These are phyloP conservation scores for Itoplectis maculator DNA, from an alignment of 2,888 invertebrate genomes.

Conservation along the genomic window DNA sequence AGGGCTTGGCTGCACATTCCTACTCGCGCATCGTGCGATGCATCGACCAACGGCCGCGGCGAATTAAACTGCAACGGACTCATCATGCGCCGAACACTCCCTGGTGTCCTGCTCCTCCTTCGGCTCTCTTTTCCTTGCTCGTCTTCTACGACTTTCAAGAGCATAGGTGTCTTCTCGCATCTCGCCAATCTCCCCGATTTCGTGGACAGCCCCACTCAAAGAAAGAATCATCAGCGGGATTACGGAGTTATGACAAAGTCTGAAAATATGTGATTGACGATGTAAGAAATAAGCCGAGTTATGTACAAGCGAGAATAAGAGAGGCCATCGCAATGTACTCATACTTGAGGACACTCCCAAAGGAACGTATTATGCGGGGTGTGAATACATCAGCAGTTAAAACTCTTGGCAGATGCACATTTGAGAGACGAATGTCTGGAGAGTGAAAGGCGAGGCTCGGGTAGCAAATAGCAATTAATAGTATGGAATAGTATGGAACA, in stretches of 20 bases:
- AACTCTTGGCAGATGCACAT: conserved; percentile 2
- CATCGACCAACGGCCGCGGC: conserved; percentile 64
- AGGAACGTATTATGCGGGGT: conserved; percentile 61
- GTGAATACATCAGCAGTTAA: conserved; percentile 72
- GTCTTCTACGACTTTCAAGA: conserved; percentile 23
- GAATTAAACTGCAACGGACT: conserved; percentile 76
- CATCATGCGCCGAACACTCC: conserved; percentile 73
- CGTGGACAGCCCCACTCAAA: conserved; percentile 42
- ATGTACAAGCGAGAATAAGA: conserved; percentile 19
- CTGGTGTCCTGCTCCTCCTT: conserved; percentile 60
- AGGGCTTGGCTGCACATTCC: conserved; percentile 30
- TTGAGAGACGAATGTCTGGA: background rate
- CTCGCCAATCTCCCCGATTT: background rate
- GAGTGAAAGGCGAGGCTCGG: conserved; percentile 39
- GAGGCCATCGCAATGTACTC: conserved; percentile 26
- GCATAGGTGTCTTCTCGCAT: background rate
- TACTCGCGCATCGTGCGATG: conserved; percentile 35
- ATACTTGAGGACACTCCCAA: conserved; percentile 8
- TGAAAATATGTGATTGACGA: conserved; percentile 79
- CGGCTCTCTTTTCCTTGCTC: conserved; percentile 36
- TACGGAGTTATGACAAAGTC: conserved; percentile 72
- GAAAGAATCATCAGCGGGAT: conserved; percentile 58
- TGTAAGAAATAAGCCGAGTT: conserved; percentile 67
- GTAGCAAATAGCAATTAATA: conserved; percentile 57
- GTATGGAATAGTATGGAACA: conserved; percentile 55